A percentile compares a stretch with the other conserved stretches of the same genome.
phyloP scores from a whole-genome alignment of 2,888 invertebrate species.

The Mycalesis mineus region DNA sequence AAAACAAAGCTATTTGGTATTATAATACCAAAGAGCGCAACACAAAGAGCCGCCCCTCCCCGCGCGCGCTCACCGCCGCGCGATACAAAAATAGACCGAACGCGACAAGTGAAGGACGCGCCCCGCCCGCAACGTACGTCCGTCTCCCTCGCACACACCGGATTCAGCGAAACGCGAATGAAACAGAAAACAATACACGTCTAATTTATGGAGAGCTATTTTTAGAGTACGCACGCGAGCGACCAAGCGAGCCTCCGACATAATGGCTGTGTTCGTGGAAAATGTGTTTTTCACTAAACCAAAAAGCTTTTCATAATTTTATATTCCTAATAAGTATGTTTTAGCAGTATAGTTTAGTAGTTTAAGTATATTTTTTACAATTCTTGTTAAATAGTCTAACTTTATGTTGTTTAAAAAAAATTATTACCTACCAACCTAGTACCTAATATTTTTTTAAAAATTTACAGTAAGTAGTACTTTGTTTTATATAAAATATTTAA shows the following conservation, averaged over 20 bases:
- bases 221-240: slow-evolving; percentile 66
- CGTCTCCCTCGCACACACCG: slow-evolving; percentile 38
- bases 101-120: slow-evolving; percentile 69
- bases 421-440: no score
- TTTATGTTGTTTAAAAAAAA: no score
- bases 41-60: slow-evolving; percentile 32
- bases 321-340: no score
- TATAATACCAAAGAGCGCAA: slow-evolving; percentile 19
- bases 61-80: slow-evolving; percentile 29
- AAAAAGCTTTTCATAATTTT: no score
- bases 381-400: no score
- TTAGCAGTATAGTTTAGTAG: no score
- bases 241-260: slow-evolving; percentile 46
- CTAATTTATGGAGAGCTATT: slow-evolving; percentile 55
- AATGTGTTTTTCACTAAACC: slow-evolving; percentile 11
- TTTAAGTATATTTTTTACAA: no score
- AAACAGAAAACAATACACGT: slow-evolving; percentile 42
- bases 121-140: slow-evolving; percentile 37
- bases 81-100: slow-evolving; percentile 35
- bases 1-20: slow-evolving; percentile 3
- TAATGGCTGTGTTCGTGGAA: slow-evolving; percentile 41
- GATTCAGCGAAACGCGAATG: slow-evolving; percentile 30
- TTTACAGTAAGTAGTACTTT: no score
- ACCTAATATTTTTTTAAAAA: no score
- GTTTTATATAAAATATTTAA: no score